phyloP scores from a whole-genome alignment of 2,888 invertebrate species.

The Therioaphis trifolii region DNA sequence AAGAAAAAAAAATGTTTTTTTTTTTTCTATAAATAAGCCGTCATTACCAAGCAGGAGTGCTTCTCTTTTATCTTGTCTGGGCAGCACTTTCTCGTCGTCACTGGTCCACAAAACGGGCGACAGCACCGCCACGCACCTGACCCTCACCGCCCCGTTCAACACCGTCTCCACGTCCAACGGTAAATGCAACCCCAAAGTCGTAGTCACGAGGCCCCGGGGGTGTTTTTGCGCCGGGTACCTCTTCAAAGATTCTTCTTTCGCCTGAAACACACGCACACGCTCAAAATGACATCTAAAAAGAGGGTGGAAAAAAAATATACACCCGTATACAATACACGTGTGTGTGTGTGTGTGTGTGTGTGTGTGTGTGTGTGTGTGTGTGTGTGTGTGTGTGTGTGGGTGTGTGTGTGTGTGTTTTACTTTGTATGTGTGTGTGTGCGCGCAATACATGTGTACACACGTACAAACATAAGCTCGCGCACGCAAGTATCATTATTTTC shows the following conservation, averaged over 20 bases:
- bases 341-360: too few species aligned
- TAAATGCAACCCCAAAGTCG: slow-evolving; percentile 72
- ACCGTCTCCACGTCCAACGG: slow-evolving; percentile 51
- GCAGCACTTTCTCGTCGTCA: slow-evolving; percentile 73
- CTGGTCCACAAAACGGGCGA: slow-evolving; percentile 73
- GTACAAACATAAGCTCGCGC: too few species aligned
- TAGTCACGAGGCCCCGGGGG: slow-evolving; percentile 73
- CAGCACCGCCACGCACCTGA: slow-evolving; percentile 74
- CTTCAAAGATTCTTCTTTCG: slow-evolving; percentile 67
- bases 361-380: too few species aligned
- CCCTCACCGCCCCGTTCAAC: slow-evolving; percentile 69
- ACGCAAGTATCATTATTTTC: slow-evolving; percentile 5
- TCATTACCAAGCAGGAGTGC: slow-evolving; percentile 74
- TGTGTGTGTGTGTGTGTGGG: too few species aligned
- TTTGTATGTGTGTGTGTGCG: too few species aligned
- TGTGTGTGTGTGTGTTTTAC: too few species aligned
- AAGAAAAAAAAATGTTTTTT: too few species aligned
- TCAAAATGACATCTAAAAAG: background rate
- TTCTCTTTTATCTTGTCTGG: slow-evolving; percentile 73
- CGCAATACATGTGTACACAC: background rate
- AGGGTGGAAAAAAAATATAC: background rate
- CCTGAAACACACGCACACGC: slow-evolving; percentile 69
- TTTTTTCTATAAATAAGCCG: background rate
- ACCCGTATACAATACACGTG: background rate
- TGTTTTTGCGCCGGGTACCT: slow-evolving; percentile 72